Conservation (phyloP, 1,140 invertebrate species). For the Ectropis grisescens region DNA sequence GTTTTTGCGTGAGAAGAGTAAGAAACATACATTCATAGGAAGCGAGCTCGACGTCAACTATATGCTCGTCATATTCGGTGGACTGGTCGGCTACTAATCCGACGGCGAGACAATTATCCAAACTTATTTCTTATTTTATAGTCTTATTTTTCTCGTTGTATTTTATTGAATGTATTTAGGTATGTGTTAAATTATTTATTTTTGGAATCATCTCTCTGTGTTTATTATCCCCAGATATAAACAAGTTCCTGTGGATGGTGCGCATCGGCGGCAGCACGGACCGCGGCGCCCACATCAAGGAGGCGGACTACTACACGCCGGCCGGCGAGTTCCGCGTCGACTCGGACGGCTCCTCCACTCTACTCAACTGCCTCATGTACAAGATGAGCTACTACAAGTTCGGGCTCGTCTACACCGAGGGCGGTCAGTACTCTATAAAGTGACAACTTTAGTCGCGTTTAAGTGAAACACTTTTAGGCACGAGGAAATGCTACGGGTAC, state of each 20-base stretch:
- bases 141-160: too few relatives aligned
- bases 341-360: conserved; percentile 86
- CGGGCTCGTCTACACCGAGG: conserved; percentile 95
- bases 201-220: too few relatives aligned
- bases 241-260: conserved; percentile 99
- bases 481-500: too few relatives aligned
- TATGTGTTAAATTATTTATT: too few relatives aligned
- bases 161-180: too few relatives aligned
- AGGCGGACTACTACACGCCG: conserved; percentile 96
- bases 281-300: conserved; percentile 93
- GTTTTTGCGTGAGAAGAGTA: too few relatives aligned
- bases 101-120: too few relatives aligned
- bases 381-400: conserved; percentile 97
- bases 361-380: conserved; percentile 96
- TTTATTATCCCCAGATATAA: too few relatives aligned
- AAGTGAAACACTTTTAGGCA: too few relatives aligned
- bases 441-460: not conserved
- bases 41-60: conserved; percentile 97
- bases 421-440: conserved; percentile 76
- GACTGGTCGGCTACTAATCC: conserved; percentile 97
- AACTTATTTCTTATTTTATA: too few relatives aligned
- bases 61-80: conserved; percentile 98
- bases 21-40: too few relatives aligned
- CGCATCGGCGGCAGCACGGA: conserved; percentile 97
- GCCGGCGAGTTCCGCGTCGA: conserved; percentile 96